These are phyloP conservation scores for Poecilobothrus nobilitatus DNA, from an alignment of 2,888 invertebrate species.

Conservation along the genomic window DNA sequence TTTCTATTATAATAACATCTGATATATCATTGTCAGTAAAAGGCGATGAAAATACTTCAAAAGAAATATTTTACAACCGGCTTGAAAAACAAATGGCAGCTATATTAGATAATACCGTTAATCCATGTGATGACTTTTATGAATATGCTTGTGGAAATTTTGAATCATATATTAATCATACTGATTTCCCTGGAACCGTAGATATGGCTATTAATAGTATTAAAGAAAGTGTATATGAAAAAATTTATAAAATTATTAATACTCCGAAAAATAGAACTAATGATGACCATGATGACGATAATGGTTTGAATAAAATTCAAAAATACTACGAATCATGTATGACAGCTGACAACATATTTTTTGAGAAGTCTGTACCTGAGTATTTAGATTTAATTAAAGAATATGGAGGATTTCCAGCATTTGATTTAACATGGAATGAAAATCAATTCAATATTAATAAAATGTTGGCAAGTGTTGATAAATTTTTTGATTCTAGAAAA, in stretches of 20 bases:
- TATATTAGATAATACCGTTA: not conserved
- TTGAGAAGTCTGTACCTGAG: not conserved
- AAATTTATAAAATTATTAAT: not conserved
- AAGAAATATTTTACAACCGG: not conserved
- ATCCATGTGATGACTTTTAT: conserved; percentile 12
- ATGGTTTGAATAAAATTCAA: not conserved
- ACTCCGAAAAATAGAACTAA: not conserved
- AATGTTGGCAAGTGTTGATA: not conserved
- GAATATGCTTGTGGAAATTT: conserved; percentile 10
- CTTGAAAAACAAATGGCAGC: not conserved
- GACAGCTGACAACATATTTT: not conserved
- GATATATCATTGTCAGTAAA: too few species aligned
- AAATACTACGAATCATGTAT: conserved; percentile 6
- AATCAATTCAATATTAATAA: not conserved
- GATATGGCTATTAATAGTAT: not conserved
- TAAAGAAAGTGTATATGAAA: not conserved
- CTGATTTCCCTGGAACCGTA: not conserved
- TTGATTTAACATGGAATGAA: not conserved
- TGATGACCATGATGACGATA: not conserved
- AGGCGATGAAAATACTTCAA: too few species aligned
- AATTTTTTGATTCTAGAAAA: not conserved
- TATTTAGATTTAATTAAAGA: not conserved
- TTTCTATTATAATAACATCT: too few species aligned
- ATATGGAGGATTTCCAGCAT: not conserved
- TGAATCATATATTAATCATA: not conserved